phyloP scores from a whole-genome alignment of 2,888 invertebrate genomes.

The Trissolcus brochymenae region DNA sequence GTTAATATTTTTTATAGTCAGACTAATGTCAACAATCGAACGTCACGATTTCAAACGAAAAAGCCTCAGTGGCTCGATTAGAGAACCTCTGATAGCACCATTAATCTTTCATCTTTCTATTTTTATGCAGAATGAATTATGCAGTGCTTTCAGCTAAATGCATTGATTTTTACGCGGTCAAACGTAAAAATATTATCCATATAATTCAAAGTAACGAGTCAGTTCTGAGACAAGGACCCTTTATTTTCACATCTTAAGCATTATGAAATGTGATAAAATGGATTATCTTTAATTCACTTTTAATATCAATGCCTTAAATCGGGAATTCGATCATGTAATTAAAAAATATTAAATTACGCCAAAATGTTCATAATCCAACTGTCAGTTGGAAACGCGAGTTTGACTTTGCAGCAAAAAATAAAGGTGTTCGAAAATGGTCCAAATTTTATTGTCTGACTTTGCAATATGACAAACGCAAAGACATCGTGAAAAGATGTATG shows the following conservation, averaged over 20 bases:
- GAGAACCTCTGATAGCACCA: constrained; percentile 67
- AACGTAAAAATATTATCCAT: constrained; percentile 72
- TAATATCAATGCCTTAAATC: constrained; percentile 55
- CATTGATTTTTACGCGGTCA: constrained; percentile 71
- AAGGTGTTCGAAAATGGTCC: no score
- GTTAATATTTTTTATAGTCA: neutral
- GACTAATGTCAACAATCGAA: constrained; percentile 18
- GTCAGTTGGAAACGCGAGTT: neutral
- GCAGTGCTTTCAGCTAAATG: constrained; percentile 67
- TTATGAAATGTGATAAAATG: constrained; percentile 53
- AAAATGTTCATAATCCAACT: neutral
- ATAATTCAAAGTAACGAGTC: constrained; percentile 75
- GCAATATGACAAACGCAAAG: no score
- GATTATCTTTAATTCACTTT: constrained; percentile 57
- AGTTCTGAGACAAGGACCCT: constrained; percentile 44
- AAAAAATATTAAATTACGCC: no score
- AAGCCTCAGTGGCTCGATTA: constrained; percentile 64
- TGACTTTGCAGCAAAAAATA: neutral
- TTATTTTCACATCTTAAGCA: constrained; percentile 28
- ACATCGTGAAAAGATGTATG: no score
- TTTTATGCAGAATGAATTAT: constrained; percentile 71
- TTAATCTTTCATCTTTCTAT: constrained; percentile 72
- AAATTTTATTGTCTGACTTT: no score
- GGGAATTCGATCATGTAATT: neutral
- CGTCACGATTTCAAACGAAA: constrained; percentile 30